Base-by-base conservation (phyloP, 2,113 vertebrate genomes). In the Trematomus loennbergii region DNA sequence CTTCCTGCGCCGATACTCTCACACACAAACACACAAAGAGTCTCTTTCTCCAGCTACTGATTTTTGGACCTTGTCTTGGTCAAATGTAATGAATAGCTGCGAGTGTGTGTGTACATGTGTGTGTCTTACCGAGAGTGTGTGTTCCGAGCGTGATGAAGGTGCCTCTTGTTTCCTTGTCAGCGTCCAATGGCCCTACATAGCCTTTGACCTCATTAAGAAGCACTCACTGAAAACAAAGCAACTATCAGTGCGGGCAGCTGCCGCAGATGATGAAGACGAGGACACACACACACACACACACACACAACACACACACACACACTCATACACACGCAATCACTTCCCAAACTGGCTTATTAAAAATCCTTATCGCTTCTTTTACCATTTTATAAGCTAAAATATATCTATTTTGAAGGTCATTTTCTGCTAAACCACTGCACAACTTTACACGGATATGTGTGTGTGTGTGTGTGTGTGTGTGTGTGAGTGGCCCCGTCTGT, bases 121-220 rank as follows among this genome's bases (percentile, higher is more conserved):
- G 90, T 89, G 83, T 83, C 84, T 36, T 87, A 85, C 82, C 70
- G 76, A 71, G 81, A 46, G 62, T 73, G 77, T 52, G 78, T 40
- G 66, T 70, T 15, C 9, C 20, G 80, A 50, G 12, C 0, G 17
- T n/a, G 72, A 90, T 87, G 82, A 93, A 91, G 85, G 91, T 88
- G 16, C 66, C 89, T 92, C 84, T 91, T 92, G 92, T 93, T 91
- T 83, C 72, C 70, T 85, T 59, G 7, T 83, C 79, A 50, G 76
- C 58, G 22, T 89, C 85, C 87, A 83, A 10, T 90, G 89, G 84
- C 78, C 88, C 86, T 89, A 81, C 72, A 70, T 92, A 82, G 87
- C 94, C 92, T 93, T 90, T 93, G 90, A 95, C 94, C 93, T 93
- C 91, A 94, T 93, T 91, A 94, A 91, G 90, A 46, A 76, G 67